A percentile compares a stretch with the other conserved stretches of the same genome.
phyloP scores from a whole-genome alignment of 2,113 vertebrate species.

The Chitala chitala region DNA sequence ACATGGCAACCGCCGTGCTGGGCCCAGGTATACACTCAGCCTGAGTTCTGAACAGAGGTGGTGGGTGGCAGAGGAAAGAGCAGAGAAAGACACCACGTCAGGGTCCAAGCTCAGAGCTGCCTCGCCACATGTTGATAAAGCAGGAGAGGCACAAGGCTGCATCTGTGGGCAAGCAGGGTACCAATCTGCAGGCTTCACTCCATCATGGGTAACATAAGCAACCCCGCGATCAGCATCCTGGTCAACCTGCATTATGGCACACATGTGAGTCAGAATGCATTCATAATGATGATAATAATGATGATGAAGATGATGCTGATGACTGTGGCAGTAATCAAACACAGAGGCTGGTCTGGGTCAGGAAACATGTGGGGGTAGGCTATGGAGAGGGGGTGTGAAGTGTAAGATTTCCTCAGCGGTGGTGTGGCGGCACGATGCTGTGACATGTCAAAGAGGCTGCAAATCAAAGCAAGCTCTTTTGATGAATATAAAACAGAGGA shows the following conservation, averaged over 20 bases:
- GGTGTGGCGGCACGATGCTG: slow-evolving; percentile 57
- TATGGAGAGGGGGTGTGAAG: slow-evolving; percentile 41
- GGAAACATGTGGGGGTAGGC: slow-evolving; percentile 24
- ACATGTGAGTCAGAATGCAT: slow-evolving; percentile 34
- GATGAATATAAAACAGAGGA: slow-evolving; percentile 77
- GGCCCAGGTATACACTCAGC: neutral
- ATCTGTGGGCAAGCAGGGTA: neutral
- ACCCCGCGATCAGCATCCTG: neutral
- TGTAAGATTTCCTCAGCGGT: slow-evolving; percentile 62
- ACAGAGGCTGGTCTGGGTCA: slow-evolving; percentile 47
- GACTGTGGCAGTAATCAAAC: slow-evolving; percentile 29
- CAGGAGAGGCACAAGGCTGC: neutral
- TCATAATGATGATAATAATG: slow-evolving; percentile 63
- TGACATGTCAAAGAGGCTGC: slow-evolving; percentile 67
- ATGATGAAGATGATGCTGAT: slow-evolving; percentile 57
- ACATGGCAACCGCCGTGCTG: neutral
- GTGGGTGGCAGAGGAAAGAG: neutral
- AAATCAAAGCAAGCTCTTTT: slow-evolving; percentile 74
- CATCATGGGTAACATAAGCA: neutral
- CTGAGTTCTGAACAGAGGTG: neutral
- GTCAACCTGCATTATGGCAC: neutral
- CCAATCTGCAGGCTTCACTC: neutral
- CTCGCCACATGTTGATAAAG: neutral
- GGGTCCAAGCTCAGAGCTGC: neutral
- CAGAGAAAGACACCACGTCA: neutral